Evolutionary conservation across 2,888 invertebrate species (phyloP), one percentile per base, ranked within the genome.

Genomic region (Polyommatus icarus): DNA sequence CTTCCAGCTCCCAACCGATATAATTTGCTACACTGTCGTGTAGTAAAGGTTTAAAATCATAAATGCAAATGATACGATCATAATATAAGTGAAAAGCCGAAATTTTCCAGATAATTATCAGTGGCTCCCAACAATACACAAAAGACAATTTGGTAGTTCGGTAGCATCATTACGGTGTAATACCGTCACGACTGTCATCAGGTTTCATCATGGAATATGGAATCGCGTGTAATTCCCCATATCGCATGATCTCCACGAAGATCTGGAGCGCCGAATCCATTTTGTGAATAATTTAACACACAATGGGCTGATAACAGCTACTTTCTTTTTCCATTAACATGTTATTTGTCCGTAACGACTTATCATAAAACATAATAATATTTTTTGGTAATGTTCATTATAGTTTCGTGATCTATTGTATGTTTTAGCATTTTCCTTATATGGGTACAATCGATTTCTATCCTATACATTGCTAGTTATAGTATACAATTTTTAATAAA

Each of bases 241-340:
- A 92, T 92, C 92, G 87, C 85, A 84, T 86, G 87, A 93, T 93
- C 93, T 90, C 85, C 80, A 80, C 85, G 83, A 86, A 89, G 88
- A 91, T 92, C 89, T 90, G 85, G 89, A 90, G 89, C 90, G 90
- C 84, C 89, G 89, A 90, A 90, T 89, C 87, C 86, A 89, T 89
- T 90, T 90, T 90, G 91, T 93, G 91, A 90, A 92, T 91, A 92
- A 92, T 93, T 92, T 91, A 90, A 88, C 88, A 89, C 85, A 91
- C 91, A 90, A 91, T 91, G 89, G 89, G 83, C 88, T 90, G 90
- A 86, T 90, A 91, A 90, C 24, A 24, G 24, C 87, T 88, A 85
- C 87, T 89, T 87, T 89, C 87, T 88, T 88, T 84, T 86, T 87
- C 88, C 87, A 73, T 77, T 77, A 77, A 40, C 77, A 57, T 77